phyloP scores from a whole-genome alignment of 1,140 invertebrate species.

The Aphidius gifuensis region DNA sequence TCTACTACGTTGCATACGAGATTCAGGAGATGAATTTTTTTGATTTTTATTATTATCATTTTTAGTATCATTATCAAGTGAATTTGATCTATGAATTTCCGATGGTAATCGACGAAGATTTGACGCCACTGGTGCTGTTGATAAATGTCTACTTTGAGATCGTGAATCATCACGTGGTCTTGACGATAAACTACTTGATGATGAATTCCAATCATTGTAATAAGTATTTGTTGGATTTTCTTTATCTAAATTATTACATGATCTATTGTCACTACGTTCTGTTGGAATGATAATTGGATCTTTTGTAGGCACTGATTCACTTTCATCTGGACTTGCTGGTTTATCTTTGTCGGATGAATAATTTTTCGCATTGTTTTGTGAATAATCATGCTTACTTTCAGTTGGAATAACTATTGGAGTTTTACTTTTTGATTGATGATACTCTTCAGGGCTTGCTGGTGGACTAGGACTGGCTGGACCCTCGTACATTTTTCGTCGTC shows the following conservation, averaged over 20 bases:
- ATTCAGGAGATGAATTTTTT: constrained; percentile 6
- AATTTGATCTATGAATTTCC: constrained; percentile 1
- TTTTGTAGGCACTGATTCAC: constrained; percentile 27
- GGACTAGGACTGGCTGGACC: constrained; percentile 53
- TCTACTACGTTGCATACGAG: constrained; percentile 25
- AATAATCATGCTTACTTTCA: constrained; percentile 36
- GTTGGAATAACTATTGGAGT: constrained; percentile 49
- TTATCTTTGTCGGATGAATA: constrained; percentile 17
- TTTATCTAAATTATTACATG: neutral
- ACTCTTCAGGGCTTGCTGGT: constrained; percentile 36
- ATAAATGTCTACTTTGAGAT: constrained; percentile 26
- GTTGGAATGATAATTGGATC: constrained; percentile 36
- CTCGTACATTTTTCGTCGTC: constrained; percentile 29
- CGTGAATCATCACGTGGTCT: neutral
- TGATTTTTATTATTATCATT: constrained; percentile 4
- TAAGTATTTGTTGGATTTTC: too few species aligned
- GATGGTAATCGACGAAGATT: constrained; percentile 26
- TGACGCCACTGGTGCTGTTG: constrained; percentile 35
- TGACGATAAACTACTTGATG: too few species aligned
- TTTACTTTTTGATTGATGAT: constrained; percentile 20
- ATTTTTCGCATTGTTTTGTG: too few species aligned
- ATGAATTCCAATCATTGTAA: too few species aligned
- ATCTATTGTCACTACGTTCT: constrained; percentile 25
- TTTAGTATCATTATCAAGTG: constrained; percentile 1
- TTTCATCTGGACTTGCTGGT: constrained; percentile 27